Conservation (phyloP, 2,888 invertebrate genomes). For the Meloe dianella region DNA sequence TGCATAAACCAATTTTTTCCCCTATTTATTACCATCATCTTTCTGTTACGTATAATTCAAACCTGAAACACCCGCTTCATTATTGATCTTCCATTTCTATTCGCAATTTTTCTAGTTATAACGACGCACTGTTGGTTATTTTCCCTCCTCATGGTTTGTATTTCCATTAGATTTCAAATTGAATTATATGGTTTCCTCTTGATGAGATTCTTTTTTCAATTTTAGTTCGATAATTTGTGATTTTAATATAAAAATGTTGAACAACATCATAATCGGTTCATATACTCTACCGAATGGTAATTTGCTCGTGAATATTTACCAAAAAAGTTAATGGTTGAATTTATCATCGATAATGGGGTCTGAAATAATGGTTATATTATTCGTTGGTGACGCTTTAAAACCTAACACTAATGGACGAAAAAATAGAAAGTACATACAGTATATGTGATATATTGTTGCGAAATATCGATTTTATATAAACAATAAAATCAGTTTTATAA, state of each 20-base stretch:
- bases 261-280: not conserved
- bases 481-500: no score
- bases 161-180: conserved; percentile 31
- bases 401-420: not conserved
- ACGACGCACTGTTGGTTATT: not conserved
- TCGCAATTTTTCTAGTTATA: not conserved
- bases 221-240: not conserved
- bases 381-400: not conserved
- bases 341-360: conserved; percentile 10
- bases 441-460: no score
- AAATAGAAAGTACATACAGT: not conserved
- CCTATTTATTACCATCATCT: not conserved
- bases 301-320: not conserved
- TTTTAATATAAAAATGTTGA: not conserved
- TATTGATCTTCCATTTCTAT: not conserved
- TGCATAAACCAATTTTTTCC: not conserved
- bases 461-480: no score
- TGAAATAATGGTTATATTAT: conserved; percentile 4
- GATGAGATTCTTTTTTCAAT: not conserved
- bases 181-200: conserved; percentile 26
- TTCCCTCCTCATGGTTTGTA: conserved; percentile 23
- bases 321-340: conserved; percentile 10
- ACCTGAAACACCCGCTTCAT: not conserved
- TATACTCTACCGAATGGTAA: not conserved
- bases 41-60: not conserved